Percentiles rank a stretch among this genome's conserved stretches.
These are phyloP conservation scores for Patella vulgata DNA, from an alignment of 1,140 invertebrate species.

Conservation along the genomic window DNA sequence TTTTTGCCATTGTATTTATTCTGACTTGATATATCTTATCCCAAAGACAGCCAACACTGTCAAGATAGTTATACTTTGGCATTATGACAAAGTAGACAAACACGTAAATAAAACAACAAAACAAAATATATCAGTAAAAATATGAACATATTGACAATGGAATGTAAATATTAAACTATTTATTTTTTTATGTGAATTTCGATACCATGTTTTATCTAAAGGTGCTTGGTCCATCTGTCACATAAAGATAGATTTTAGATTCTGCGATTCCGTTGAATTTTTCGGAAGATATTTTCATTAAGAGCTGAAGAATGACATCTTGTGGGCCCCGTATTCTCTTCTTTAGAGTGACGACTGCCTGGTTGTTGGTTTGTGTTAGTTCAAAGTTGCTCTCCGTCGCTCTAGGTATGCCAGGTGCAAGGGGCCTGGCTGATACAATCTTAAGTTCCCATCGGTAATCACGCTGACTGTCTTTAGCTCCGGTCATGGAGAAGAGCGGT, in stretches of 20 bases:
- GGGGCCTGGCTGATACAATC: slow-evolving; percentile 65
- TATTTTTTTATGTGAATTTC: no score
- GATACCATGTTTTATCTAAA: no score
- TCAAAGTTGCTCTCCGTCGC: slow-evolving; percentile 49
- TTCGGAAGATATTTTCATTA: slow-evolving; percentile 77
- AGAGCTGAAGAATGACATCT: slow-evolving; percentile 86
- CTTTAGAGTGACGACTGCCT: slow-evolving; percentile 79
- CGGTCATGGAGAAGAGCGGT: slow-evolving; percentile 87
- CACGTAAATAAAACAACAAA: no score
- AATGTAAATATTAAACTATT: no score
- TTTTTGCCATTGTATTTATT: no score
- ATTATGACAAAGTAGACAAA: no score
- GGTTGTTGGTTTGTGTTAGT: slow-evolving; percentile 65
- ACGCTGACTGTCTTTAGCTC: slow-evolving; percentile 77
- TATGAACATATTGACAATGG: no score
- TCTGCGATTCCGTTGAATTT: slow-evolving; percentile 78
- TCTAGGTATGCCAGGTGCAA: slow-evolving; percentile 32
- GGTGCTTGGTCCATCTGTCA: slow-evolving; percentile 72
- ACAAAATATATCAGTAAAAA: no score
- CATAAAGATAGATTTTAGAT: slow-evolving; percentile 84
- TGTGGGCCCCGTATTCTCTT: slow-evolving; percentile 83
- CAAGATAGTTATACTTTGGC: no score
- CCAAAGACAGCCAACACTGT: no score
- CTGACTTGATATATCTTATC: no score
- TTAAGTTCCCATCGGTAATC: slow-evolving; percentile 79